A percentile compares a stretch with the other conserved stretches of the same genome.
Evolutionary conservation across 2,888 invertebrate species (phyloP).

Genomic region (Melanophora roralis): DNA sequence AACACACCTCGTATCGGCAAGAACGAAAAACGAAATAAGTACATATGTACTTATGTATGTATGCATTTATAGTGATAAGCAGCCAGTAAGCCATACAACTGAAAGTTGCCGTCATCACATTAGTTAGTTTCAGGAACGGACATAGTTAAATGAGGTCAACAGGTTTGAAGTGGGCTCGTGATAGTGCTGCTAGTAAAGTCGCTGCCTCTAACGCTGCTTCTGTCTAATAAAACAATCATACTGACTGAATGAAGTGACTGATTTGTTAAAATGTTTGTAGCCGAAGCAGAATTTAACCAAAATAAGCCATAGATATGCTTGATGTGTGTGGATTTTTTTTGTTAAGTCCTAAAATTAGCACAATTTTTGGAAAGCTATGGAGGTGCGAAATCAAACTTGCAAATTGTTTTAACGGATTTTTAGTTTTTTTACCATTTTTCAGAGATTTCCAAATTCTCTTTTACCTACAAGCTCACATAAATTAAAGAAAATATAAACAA

Average conservation of each 20-base stretch:
- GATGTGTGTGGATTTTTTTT: neutral
- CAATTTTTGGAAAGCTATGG: neutral
- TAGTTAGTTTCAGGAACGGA: conserved; percentile 58
- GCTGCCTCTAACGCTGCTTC: neutral
- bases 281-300: conserved; percentile 24
- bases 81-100: conserved; percentile 43
- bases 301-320: neutral
- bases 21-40: conserved; percentile 51
- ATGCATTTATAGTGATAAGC: conserved; percentile 63
- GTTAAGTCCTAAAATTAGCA: neutral
- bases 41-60: too few relatives aligned
- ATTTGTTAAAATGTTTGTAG: conserved; percentile 3
- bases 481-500: too few relatives aligned
- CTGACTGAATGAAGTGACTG: conserved; percentile 9
- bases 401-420: neutral
- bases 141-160: conserved; percentile 76
- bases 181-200: conserved; percentile 55
- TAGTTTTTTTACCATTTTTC: too few relatives aligned
- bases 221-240: neutral
- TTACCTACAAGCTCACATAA: too few relatives aligned
- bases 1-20: conserved; percentile 40
- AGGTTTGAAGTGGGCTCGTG: conserved; percentile 75
- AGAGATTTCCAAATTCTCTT: too few relatives aligned
- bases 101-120: conserved; percentile 57
- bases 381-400: neutral